Evolutionary conservation across 2,888 invertebrate genomes (phyloP).

Genomic region (Dicroscelio sp.): DNA sequence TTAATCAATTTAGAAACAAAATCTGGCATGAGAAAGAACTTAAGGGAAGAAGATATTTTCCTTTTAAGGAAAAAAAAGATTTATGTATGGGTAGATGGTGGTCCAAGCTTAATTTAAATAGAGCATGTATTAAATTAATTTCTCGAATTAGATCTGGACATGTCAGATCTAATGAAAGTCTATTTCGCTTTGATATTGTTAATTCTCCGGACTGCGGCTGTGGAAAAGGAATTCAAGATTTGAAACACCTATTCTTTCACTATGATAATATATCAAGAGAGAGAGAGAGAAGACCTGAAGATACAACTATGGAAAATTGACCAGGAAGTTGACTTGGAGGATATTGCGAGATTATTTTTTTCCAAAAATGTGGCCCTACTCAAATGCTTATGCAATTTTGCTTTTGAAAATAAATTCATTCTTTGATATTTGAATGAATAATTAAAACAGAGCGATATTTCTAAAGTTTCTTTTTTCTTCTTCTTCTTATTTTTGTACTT

Average conservation of each 20-base stretch:
- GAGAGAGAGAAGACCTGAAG: too few species aligned
- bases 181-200: background rate
- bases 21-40: background rate
- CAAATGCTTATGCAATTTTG: too few species aligned
- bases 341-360: too few species aligned
- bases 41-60: background rate
- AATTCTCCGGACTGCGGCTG: background rate
- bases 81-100: background rate
- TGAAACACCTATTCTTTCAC: background rate
- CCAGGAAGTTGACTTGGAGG: too few species aligned
- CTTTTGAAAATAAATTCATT: too few species aligned
- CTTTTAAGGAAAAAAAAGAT: background rate
- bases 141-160: background rate
- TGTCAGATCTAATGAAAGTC: background rate
- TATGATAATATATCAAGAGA: too few species aligned
- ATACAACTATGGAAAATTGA: too few species aligned
- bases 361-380: too few species aligned
- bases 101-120: background rate
- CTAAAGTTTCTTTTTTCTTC: too few species aligned
- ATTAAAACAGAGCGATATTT: too few species aligned
- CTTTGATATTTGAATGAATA: too few species aligned
- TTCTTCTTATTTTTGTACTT: too few species aligned
- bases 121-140: background rate
- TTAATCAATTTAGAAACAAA: background rate
- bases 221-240: background rate